phyloP scores from a whole-genome alignment of 2,113 vertebrate genomes.

The Aldabrachelys gigantea region DNA sequence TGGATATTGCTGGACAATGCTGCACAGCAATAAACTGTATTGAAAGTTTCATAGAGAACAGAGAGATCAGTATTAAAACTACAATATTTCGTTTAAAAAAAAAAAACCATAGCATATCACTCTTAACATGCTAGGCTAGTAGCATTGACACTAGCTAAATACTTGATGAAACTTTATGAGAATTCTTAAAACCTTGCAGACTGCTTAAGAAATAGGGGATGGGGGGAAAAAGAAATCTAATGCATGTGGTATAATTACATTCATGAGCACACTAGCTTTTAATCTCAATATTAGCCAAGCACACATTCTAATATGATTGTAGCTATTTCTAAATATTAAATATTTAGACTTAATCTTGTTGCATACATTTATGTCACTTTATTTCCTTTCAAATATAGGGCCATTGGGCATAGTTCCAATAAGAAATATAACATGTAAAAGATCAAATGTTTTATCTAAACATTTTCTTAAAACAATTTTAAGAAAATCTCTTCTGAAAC shows the following conservation, averaged over 20 bases:
- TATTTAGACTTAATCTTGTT: not conserved
- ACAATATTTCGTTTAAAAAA: not conserved
- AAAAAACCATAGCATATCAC: not conserved
- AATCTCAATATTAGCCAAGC: not conserved
- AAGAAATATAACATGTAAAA: not conserved
- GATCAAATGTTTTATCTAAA: not conserved
- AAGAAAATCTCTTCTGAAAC: not conserved
- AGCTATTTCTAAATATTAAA: not conserved
- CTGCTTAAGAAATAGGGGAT: not conserved
- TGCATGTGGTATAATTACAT: rapidly evolving
- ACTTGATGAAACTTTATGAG: not conserved
- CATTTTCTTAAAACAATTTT: not conserved
- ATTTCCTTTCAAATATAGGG: not conserved
- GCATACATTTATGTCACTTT: not conserved
- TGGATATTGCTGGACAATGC: not conserved
- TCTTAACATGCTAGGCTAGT: not conserved
- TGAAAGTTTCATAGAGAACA: not conserved
- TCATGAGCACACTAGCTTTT: not conserved
- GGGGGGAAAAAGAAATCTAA: not conserved
- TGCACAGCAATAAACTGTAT: not conserved
- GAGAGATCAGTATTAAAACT: not conserved
- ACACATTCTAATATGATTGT: not conserved
- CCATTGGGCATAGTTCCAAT: not conserved
- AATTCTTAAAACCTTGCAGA: not conserved
- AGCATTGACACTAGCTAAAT: not conserved